Base-by-base conservation (phyloP, 2,797 vertebrate genomes). In the Periparus ater region DNA sequence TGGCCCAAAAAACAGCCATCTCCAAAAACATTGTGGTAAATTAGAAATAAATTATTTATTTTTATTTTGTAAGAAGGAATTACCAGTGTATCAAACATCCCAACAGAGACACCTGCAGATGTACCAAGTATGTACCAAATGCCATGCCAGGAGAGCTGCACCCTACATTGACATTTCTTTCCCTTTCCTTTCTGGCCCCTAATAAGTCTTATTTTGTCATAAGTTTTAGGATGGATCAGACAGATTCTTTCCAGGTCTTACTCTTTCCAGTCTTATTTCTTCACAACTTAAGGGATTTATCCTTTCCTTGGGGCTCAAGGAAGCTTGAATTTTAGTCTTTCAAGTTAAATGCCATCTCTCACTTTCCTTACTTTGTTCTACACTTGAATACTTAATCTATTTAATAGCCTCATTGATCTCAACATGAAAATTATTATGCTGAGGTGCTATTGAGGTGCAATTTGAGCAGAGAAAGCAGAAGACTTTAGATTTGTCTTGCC, bases 261-360 rank as follows among this genome's bases (percentile, higher is more conserved):
- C 30, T 48, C 77, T 36, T 88, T 65, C 62, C 51, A 79, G 50
- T 76, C 66, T 72, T 60, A 47, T 26, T 79, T 93, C 80, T 67
- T 93, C 74, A 70, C 18, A 91, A 40, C n/a, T 82, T 92, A 85
- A 85, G 36, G 77, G 53, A 77, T 87, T 90, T 85, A 76, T 66
- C 19, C 34, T 85, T 78, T 91, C 67, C 55, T 79, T 53, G 21
- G n/a, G 36, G 36, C 34, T 93, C 60, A 55, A 63, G 48, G 15
- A 79, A 57, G 32, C 57, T 63, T 83, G 72, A 63, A 71, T 77
- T 91, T 86, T 60, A 77, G 9, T 40, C 26, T 71, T 84, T 63
- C 48, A 36, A 67, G 73, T 18, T 67, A 13, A 95, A 71, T 22
- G 53, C 20, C 5, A 1, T 45, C 44, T 85, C 36, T 78, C 58